These are phyloP conservation scores for Neuroterus valhalla DNA, from an alignment of 1,140 invertebrate genomes.

Conservation along the genomic window DNA sequence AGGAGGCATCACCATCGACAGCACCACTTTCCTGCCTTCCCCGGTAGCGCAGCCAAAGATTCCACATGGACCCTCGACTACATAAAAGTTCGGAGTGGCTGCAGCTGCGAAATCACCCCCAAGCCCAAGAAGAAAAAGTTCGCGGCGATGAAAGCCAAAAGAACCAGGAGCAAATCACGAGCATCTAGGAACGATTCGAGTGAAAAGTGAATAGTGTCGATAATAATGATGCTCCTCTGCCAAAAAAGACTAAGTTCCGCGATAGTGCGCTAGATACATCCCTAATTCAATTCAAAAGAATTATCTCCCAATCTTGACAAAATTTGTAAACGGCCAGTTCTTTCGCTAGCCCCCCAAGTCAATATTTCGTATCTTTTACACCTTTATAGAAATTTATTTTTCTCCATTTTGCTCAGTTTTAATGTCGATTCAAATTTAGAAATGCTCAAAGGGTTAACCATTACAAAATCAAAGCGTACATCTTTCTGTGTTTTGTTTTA, in stretches of 20 bases:
- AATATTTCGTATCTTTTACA: not conserved
- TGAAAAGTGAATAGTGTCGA: not conserved
- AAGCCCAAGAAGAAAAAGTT: constrained; percentile 71
- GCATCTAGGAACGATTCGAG: constrained; percentile 43
- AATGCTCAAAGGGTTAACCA: too few relatives aligned
- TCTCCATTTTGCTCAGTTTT: not conserved
- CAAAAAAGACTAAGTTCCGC: constrained; percentile 12
- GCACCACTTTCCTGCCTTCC: constrained; percentile 74
- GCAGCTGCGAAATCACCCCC: constrained; percentile 83
- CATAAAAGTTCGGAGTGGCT: constrained; percentile 87
- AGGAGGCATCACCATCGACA: constrained; percentile 70
- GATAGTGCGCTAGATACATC: constrained; percentile 15
- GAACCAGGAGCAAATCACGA: constrained; percentile 61
- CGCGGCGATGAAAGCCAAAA: constrained; percentile 58
- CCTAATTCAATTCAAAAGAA: not conserved
- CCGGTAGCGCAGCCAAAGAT: constrained; percentile 69
- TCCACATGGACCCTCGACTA: constrained; percentile 85
- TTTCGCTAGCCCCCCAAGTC: not conserved
- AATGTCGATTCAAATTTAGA: too few relatives aligned
- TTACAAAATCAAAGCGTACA: too few relatives aligned
- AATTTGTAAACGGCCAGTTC: constrained; percentile 41
- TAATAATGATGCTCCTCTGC: not conserved
- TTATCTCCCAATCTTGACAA: not conserved
- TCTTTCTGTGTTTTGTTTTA: too few relatives aligned
- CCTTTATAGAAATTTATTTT: not conserved